Evolutionary conservation across 2,113 vertebrate species (phyloP).

Genomic region (Tragelaphus scriptus): DNA sequence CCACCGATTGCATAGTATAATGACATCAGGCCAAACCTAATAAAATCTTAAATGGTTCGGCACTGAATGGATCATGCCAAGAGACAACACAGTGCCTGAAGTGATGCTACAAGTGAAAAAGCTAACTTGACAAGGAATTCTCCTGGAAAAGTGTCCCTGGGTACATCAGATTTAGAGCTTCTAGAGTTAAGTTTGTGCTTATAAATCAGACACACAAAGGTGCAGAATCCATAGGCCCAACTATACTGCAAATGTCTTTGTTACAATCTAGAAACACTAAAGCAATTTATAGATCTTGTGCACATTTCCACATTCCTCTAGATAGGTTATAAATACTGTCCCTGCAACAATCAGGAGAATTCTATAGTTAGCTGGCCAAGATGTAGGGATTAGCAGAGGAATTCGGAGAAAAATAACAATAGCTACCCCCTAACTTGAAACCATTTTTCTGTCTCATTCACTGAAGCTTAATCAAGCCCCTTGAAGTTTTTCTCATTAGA

Average conservation of each 20-base stretch:
- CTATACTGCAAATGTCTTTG: not conserved
- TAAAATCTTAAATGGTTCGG: constrained; percentile 41
- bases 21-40: constrained; percentile 47
- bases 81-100: not conserved
- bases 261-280: constrained; percentile 15
- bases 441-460: not conserved
- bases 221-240: not conserved
- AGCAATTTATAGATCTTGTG: not conserved
- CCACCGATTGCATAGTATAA: constrained; percentile 7
- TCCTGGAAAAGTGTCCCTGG: not conserved
- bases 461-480: not conserved
- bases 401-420: not conserved
- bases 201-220: not conserved
- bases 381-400: constrained; percentile 5
- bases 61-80: not conserved
- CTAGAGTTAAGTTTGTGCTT: not conserved
- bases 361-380: not conserved
- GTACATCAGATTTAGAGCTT: not conserved
- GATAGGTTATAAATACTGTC: constrained; percentile 29
- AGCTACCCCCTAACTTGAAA: not conserved
- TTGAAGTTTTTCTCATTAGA: constrained; percentile 18
- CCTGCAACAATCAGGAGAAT: not conserved
- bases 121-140: not conserved
- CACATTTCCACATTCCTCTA: constrained; percentile 24
- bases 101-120: not conserved